phyloP scores from a whole-genome alignment of 2,113 vertebrate species.

The Acinonyx jubatus region DNA sequence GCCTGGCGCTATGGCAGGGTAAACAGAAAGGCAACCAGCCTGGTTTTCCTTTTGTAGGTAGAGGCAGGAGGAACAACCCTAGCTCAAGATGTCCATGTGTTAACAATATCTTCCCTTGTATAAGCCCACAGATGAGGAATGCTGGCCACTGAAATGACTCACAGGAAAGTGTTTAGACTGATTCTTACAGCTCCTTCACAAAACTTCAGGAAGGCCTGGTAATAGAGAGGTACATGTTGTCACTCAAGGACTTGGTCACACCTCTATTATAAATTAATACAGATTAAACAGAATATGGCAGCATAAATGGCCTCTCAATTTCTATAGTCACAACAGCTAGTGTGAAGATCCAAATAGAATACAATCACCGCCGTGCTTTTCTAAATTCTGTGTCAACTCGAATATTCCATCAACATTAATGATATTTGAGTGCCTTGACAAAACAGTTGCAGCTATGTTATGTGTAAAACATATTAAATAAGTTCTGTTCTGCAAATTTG shows the following conservation, averaged over 20 bases:
- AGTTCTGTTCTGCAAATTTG: constrained; percentile 26
- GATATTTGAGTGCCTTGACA: constrained; percentile 20
- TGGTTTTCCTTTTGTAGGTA: neutral
- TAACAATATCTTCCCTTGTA: accelerated
- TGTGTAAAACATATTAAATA: constrained; percentile 39
- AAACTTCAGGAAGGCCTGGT: neutral
- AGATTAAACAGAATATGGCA: neutral
- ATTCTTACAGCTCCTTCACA: neutral
- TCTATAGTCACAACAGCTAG: neutral
- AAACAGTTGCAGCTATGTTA: constrained; percentile 14
- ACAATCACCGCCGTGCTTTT: neutral
- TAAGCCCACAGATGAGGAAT: neutral
- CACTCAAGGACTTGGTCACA: neutral
- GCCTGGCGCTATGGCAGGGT: accelerated
- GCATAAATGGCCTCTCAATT: neutral
- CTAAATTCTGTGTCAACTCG: constrained; percentile 4
- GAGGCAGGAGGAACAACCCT: neutral
- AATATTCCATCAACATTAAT: constrained; percentile 18
- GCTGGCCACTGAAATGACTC: neutral
- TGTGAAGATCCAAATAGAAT: neutral
- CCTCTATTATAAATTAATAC: neutral
- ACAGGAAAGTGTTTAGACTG: neutral
- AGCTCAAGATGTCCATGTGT: neutral
- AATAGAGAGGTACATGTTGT: neutral
- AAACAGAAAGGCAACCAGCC: neutral